phyloP scores from a whole-genome alignment of 2,888 invertebrate species.

The Pseudolycoriella hygida region DNA sequence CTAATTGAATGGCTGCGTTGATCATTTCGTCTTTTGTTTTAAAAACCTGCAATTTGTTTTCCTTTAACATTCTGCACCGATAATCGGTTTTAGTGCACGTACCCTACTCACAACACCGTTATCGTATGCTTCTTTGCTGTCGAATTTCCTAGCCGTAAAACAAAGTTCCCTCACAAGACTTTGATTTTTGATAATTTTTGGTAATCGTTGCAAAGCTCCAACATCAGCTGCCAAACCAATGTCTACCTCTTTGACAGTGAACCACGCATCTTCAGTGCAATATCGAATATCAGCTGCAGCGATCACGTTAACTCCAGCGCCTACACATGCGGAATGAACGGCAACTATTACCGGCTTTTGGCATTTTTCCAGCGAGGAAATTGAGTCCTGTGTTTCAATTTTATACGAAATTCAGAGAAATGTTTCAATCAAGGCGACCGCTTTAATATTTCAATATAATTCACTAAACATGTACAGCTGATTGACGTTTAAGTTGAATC shows the following conservation, averaged over 20 bases:
- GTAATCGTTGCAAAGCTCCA: slow-evolving; percentile 81
- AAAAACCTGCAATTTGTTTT: no score
- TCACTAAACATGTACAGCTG: no score
- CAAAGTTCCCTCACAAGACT: slow-evolving; percentile 77
- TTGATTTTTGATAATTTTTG: slow-evolving; percentile 71
- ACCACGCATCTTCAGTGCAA: slow-evolving; percentile 75
- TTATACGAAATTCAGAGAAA: background rate
- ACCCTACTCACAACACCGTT: slow-evolving; percentile 71
- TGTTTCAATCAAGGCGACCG: no score
- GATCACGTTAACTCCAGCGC: slow-evolving; percentile 78
- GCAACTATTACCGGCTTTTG: slow-evolving; percentile 81
- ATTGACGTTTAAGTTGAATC: no score
- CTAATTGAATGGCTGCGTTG: slow-evolving; percentile 52
- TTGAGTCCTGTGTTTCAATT: slow-evolving; percentile 33
- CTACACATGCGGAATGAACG: slow-evolving; percentile 76
- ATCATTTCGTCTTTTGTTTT: slow-evolving; percentile 34
- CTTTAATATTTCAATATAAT: no score
- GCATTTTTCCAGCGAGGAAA: slow-evolving; percentile 70
- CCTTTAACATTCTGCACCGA: background rate
- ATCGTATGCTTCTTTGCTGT: slow-evolving; percentile 59
- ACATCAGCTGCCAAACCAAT: slow-evolving; percentile 91
- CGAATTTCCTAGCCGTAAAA: slow-evolving; percentile 68
- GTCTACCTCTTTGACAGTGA: slow-evolving; percentile 75
- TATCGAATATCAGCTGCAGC: slow-evolving; percentile 84
- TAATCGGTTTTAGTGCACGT: slow-evolving; percentile 21